Base-by-base conservation (phyloP, 53 echinoderm and acorn worm genomes). In the Arbacia lixula region DNA sequence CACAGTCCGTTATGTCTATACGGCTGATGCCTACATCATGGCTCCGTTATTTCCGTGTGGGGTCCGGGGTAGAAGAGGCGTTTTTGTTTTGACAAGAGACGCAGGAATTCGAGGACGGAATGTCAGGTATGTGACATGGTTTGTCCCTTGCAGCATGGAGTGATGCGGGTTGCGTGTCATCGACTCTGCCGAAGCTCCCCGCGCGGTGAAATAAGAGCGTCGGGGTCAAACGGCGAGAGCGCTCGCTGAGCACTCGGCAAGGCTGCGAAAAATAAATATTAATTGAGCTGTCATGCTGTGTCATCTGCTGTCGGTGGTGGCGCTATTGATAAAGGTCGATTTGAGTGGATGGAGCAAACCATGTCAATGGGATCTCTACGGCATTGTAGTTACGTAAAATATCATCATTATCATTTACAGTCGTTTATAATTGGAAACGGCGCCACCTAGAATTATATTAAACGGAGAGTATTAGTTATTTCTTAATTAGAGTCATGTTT, bases 161-260 rank as follows among this genome's bases (percentile, higher is more conserved):
- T n/a, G n/a, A n/a, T n/a, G 53, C 74, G 32, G 74, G 34, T 31
- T 12, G 11, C 43, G 5, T 17, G 51, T 34, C 74, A 52, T 53
- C 33, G 74, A 17, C 74, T 74, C 74, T 50, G 51, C 74, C 74
- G 21, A 34, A 74, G 10, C 74, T 74, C 51, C 74, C 53, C 51
- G 74, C 74, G 74, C 34, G 20, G 53, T 74, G 74, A 74, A 74
- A 74, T 30, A 35, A 30, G 74, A 74, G 74, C 21, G 53, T 21
- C 1, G 35, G 53, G 74, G 74, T 74, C 74, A 74, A 74, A 74
- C 36, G 74, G 49, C 74, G 14, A 50, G 8, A 3, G 21, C 53
- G 17, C 17, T 74, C 30, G 53, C 31, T n/a, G n/a, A n/a, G n/a
- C n/a, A n/a, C n/a, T n/a, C n/a, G n/a, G n/a, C n/a, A n/a, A n/a